A percentile compares a stretch with the other conserved stretches of the same genome.
Evolutionary conservation across 1,140 invertebrate species (phyloP).

Genomic region (Bilobella aurantiaca): DNA sequence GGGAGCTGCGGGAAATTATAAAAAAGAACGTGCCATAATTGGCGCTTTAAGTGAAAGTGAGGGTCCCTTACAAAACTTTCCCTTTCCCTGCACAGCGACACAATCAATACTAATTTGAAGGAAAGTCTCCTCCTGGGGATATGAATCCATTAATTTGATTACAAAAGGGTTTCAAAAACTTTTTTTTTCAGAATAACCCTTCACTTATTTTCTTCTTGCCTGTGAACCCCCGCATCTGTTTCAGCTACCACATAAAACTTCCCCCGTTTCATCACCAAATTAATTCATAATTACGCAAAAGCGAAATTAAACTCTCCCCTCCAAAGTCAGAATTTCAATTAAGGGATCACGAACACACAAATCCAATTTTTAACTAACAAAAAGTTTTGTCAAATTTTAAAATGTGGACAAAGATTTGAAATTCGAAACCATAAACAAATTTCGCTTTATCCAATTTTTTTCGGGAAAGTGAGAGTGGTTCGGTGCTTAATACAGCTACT

Average conservation of each 20-base stretch:
- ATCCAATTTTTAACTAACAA: background rate
- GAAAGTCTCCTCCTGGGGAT: background rate
- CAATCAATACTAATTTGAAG: constrained; percentile 7
- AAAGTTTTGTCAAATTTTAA: background rate
- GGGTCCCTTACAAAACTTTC: background rate
- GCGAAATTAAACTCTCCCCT: background rate
- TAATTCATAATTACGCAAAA: constrained; percentile 10
- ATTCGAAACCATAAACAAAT: too few species aligned
- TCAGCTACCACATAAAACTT: background rate
- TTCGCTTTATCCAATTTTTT: too few species aligned
- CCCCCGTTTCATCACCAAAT: constrained; percentile 13
- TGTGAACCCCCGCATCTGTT: background rate
- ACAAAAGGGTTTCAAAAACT: background rate
- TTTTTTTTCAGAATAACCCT: constrained; percentile 13
- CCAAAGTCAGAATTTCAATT: background rate
- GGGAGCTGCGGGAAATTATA: background rate
- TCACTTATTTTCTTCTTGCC: background rate
- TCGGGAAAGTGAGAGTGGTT: too few species aligned
- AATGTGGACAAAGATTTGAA: too few species aligned
- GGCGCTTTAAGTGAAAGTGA: constrained; percentile 3
- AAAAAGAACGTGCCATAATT: constrained; percentile 11
- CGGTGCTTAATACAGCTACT: too few species aligned
- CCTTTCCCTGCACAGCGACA: background rate
- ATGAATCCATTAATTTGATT: constrained; percentile 14
- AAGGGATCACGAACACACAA: background rate